These are phyloP conservation scores for Lycodopsis pacificus DNA, from an alignment of 2,797 vertebrate species.

Conservation along the genomic window DNA sequence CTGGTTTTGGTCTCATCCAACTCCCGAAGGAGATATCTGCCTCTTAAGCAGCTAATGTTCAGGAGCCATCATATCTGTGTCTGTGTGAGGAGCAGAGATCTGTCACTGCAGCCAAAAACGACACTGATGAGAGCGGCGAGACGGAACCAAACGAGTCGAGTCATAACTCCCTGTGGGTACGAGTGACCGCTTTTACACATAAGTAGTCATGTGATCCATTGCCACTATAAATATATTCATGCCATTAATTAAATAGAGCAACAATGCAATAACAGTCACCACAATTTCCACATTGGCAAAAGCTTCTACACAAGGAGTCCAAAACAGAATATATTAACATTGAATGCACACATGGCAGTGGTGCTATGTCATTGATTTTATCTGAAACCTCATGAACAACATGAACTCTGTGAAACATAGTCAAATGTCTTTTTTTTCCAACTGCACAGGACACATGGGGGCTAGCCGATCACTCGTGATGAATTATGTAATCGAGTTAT, in stretches of 20 bases:
- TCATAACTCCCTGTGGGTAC: background rate
- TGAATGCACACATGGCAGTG: background rate
- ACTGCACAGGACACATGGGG: constrained; percentile 4
- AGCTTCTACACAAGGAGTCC: background rate
- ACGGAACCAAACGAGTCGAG: background rate
- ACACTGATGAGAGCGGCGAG: background rate
- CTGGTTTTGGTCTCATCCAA: background rate
- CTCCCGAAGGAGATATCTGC: background rate
- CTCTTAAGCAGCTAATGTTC: background rate
- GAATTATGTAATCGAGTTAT: constrained; percentile 7
- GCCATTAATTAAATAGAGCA: background rate
- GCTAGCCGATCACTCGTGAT: background rate
- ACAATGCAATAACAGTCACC: background rate
- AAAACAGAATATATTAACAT: background rate
- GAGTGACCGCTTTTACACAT: background rate
- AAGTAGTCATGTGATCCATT: background rate
- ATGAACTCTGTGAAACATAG: background rate
- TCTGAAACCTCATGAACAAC: constrained; percentile 14
- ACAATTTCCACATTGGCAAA: background rate
- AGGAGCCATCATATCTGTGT: background rate
- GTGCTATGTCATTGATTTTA: constrained; percentile 6
- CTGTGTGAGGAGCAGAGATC: background rate
- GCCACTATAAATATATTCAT: background rate
- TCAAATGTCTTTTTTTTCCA: constrained; percentile 7
- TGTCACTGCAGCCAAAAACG: no score